Base-by-base conservation (phyloP, 2,888 invertebrate genomes). In the Melieria picta region DNA sequence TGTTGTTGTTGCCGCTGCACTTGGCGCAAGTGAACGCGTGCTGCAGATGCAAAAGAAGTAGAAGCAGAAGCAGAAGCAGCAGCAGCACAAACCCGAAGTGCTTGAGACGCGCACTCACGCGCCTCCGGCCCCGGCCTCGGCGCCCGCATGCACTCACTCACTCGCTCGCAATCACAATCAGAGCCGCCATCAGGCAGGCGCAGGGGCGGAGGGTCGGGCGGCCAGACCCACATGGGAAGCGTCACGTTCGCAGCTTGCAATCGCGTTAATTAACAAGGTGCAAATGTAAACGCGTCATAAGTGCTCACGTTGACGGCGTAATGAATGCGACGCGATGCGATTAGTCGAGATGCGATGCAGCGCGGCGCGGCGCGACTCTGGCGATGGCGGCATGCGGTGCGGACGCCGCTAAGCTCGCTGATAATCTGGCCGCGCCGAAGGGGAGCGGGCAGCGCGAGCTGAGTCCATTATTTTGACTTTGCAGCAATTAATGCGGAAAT, bases 201-300 rank as follows among this genome's bases (percentile, higher is more conserved):
- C 45, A 57, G 13, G 5, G 60, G 43, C 9, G 30, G 30, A 30
- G 2, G 3, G 16, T 16, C 63, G 45, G 46, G 43, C 57, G 62
- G 65, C 61, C 65, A 68, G 68, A 56, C 75, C 72, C 71, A 64
- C 72, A 69, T 74, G 74, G 72, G 72, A 74, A 74, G 77, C 79
- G 80, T 82, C 82, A 83, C 82, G 83, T 83, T 79, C 80, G 77
- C 82, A 79, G 80, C 76, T 76, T 73, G 83, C 83, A 83, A 83
- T 83, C 83, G 82, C 82, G 81, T 83, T 83, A 83, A 83, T 83
- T 83, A 83, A 83, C 83, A 83, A 83, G 83, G 83, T 83, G 83
- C 83, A 83, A 83, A 83, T 83, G 73, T 82, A 83, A 83, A 82
- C 76, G 81, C 80, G 80, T 75, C 75, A 79, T 79, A 81, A 81